Percentiles rank a stretch among this genome's conserved stretches.
These are phyloP conservation scores for Pantala flavescens DNA, from an alignment of 1,140 invertebrate genomes.

Conservation along the genomic window DNA sequence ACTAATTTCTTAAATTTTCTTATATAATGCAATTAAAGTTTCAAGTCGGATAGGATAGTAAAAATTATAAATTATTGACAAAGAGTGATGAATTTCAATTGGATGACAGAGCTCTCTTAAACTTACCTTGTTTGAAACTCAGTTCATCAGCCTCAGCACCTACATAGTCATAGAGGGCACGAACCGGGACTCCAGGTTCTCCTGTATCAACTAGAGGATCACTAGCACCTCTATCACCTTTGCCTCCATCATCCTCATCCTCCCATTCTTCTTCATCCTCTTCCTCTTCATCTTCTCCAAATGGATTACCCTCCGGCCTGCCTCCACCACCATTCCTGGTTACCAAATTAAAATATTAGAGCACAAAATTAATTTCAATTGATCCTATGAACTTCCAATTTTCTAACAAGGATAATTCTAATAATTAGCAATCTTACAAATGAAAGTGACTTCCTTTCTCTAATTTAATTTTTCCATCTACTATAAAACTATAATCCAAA, in stretches of 20 bases:
- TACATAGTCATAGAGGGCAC: slow-evolving; percentile 92
- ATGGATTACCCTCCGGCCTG: slow-evolving; percentile 60
- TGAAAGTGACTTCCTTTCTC: too few relatives aligned
- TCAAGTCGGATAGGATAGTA: too few relatives aligned
- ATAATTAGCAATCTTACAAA: too few relatives aligned
- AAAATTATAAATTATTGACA: too few relatives aligned
- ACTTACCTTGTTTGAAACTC: slow-evolving; percentile 83
- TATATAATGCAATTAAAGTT: too few relatives aligned
- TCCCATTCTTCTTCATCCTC: slow-evolving; percentile 67
- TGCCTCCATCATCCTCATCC: slow-evolving; percentile 37
- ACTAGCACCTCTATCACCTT: slow-evolving; percentile 46
- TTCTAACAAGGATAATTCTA: background rate
- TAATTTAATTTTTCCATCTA: too few relatives aligned
- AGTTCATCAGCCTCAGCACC: slow-evolving; percentile 94
- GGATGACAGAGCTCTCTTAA: too few relatives aligned
- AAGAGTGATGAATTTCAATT: too few relatives aligned
- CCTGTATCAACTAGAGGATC: slow-evolving; percentile 80
- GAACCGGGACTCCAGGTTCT: slow-evolving; percentile 84
- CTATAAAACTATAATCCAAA: too few relatives aligned
- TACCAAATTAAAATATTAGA: background rate
- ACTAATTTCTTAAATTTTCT: too few relatives aligned
- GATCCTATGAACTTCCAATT: too few relatives aligned
- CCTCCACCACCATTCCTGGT: slow-evolving; percentile 14
- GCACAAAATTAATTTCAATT: background rate
- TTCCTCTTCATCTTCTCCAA: slow-evolving; percentile 71